Conservation (phyloP, 2,797 vertebrate genomes). For the Tokudaia muenninki region DNA sequence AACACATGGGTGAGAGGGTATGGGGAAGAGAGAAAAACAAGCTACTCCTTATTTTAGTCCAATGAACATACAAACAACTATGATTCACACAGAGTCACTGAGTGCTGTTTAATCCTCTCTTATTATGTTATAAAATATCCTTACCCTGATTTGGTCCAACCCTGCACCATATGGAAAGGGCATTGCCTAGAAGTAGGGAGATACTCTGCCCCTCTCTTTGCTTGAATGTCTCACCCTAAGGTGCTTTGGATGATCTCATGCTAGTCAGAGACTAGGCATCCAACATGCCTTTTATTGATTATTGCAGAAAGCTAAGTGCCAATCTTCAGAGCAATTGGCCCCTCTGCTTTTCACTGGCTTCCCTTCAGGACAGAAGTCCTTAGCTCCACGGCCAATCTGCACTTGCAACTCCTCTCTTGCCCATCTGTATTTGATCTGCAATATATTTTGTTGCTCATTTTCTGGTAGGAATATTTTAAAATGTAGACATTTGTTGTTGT, state of each 20-base stretch:
- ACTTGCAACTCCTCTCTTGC: conserved; percentile 46
- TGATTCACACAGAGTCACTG: neutral
- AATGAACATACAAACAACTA: neutral
- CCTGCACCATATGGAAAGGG: neutral
- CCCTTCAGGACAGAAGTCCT: conserved; percentile 59
- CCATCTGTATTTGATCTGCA: conserved; percentile 60
- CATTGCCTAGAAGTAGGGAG: neutral
- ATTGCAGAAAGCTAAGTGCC: conserved; percentile 56
- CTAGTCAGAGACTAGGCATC: conserved; percentile 7
- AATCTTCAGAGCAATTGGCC: conserved; percentile 62
- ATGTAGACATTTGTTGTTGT: conserved; percentile 28
- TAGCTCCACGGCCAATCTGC: conserved; percentile 48
- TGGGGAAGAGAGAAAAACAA: neutral
- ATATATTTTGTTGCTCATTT: conserved; percentile 69
- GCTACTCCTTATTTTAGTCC: neutral
- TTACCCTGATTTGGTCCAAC: neutral
- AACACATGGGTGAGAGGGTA: accelerated
- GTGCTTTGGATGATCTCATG: conserved; percentile 18
- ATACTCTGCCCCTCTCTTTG: neutral
- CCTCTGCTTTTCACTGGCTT: conserved; percentile 40
- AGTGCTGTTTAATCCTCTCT: neutral
- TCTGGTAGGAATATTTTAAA: conserved; percentile 75
- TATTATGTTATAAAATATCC: neutral
- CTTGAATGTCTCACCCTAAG: conserved; percentile 37
- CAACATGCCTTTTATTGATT: conserved; percentile 70